Percentiles rank a stretch among this genome's conserved stretches.
These are phyloP conservation scores for Trichogramma dendrolimi DNA, from an alignment of 2,888 invertebrate genomes.

Conservation along the genomic window DNA sequence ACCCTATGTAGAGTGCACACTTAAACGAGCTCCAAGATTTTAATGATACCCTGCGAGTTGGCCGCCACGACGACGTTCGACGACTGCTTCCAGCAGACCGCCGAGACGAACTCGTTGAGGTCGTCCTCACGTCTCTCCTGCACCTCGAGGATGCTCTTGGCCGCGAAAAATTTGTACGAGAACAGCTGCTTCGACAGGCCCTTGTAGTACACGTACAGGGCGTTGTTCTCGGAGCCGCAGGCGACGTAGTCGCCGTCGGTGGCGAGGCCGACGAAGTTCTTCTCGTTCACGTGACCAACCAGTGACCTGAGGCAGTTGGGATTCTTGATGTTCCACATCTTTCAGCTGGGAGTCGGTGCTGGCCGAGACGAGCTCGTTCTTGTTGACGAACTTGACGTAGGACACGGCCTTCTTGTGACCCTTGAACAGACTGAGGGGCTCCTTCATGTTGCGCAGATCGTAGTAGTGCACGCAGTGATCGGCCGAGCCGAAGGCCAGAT, in stretches of 20 bases:
- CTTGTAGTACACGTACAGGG: slow-evolving; percentile 86
- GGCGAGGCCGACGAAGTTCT: slow-evolving; percentile 91
- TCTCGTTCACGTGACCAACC: slow-evolving; percentile 89
- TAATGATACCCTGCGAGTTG: slow-evolving; percentile 90
- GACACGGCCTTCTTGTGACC: slow-evolving; percentile 93
- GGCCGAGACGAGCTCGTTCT: slow-evolving; percentile 82
- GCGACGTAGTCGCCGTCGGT: slow-evolving; percentile 90
- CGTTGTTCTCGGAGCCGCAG: slow-evolving; percentile 93
- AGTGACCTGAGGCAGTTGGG: slow-evolving; percentile 79
- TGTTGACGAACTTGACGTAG: slow-evolving; percentile 86
- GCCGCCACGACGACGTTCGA: slow-evolving; percentile 85
- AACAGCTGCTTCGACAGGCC: slow-evolving; percentile 82
- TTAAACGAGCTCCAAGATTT: slow-evolving; percentile 75
- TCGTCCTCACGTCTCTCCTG: slow-evolving; percentile 78
- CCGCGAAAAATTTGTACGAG: slow-evolving; percentile 81
- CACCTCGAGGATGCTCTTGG: slow-evolving; percentile 67
- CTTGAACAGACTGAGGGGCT: slow-evolving; percentile 76
- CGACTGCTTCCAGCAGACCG: slow-evolving; percentile 87
- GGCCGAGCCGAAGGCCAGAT: slow-evolving; percentile 92
- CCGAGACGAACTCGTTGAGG: slow-evolving; percentile 88
- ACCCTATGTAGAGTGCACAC: slow-evolving; percentile 2
- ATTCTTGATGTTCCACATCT: slow-evolving; percentile 83
- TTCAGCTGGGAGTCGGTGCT: slow-evolving; percentile 88
- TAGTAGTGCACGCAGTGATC: slow-evolving; percentile 96
- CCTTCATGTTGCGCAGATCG: slow-evolving; percentile 79